Percentiles rank a stretch among this genome's conserved stretches.
Evolutionary conservation across 2,888 invertebrate species (phyloP).

Genomic region (Brenthis daphne): DNA sequence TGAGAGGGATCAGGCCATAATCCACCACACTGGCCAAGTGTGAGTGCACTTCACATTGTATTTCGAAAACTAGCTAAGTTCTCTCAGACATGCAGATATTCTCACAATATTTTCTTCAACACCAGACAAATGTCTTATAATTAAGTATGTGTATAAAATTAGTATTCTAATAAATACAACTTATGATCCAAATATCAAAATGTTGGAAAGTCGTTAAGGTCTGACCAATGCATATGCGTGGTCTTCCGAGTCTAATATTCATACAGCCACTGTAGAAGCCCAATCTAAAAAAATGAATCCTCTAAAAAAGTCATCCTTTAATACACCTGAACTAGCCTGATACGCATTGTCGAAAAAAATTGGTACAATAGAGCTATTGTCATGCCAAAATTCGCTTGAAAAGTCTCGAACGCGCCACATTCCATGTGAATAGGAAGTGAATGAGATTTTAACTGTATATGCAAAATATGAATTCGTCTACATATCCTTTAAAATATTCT

Average conservation of each 20-base stretch:
- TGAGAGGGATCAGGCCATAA: too few relatives aligned
- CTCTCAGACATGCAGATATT: too few relatives aligned
- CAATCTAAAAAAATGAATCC: conserved; percentile 9
- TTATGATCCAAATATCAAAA: too few relatives aligned
- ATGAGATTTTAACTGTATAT: conserved; percentile 20
- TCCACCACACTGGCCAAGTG: too few relatives aligned
- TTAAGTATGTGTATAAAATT: too few relatives aligned
- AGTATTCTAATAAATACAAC: too few relatives aligned
- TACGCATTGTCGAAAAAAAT: conserved; percentile 18
- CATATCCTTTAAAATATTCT: not conserved
- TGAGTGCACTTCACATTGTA: too few relatives aligned
- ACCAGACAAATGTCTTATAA: too few relatives aligned
- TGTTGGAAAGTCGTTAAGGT: too few relatives aligned
- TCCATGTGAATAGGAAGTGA: conserved; percentile 15
- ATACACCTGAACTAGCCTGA: conserved; percentile 26
- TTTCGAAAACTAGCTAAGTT: too few relatives aligned
- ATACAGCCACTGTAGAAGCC: not conserved
- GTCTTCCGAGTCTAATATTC: not conserved
- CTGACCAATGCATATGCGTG: too few relatives aligned
- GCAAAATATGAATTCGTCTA: conserved; percentile 5
- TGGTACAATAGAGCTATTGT: conserved; percentile 30
- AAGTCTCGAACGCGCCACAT: conserved; percentile 26
- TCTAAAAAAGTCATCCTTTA: conserved; percentile 10
- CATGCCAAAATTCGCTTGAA: conserved; percentile 26
- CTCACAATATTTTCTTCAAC: too few relatives aligned